Evolutionary conservation across 2,113 vertebrate genomes (phyloP).

Genomic region (Indri indri): DNA sequence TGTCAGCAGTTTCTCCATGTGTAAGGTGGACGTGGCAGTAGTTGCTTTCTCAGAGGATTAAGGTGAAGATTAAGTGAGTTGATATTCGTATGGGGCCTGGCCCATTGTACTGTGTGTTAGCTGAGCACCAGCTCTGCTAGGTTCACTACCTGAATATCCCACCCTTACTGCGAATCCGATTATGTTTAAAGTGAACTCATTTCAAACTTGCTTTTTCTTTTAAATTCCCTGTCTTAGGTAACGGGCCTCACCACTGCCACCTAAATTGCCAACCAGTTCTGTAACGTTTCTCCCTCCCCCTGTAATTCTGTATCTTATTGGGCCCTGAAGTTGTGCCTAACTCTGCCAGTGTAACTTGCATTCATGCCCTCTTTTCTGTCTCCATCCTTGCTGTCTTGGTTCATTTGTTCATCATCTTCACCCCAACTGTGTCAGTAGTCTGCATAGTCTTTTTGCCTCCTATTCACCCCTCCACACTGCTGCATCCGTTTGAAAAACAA

Average conservation of each 20-base stretch:
- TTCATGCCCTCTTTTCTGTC: neutral
- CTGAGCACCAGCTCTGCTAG: neutral
- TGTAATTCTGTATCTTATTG: neutral
- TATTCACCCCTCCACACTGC: neutral
- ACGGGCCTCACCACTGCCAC: neutral
- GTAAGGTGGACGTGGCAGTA: neutral
- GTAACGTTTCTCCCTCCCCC: neutral
- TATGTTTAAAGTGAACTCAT: neutral
- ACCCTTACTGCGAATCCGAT: neutral
- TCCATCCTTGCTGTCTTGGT: neutral
- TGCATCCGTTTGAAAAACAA: neutral
- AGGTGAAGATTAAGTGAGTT: neutral
- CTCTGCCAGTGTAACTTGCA: neutral
- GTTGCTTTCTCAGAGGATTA: neutral
- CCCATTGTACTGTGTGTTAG: accelerated
- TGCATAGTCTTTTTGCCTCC: neutral
- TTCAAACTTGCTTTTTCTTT: neutral
- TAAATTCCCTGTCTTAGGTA: neutral
- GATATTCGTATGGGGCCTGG: neutral
- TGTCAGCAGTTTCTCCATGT: neutral
- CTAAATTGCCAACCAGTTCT: neutral
- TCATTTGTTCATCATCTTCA: neutral
- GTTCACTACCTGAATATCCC: neutral
- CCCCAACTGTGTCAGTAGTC: too few species aligned
- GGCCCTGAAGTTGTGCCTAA: neutral